phyloP scores from a whole-genome alignment of 2,888 invertebrate species.

The Buathra laborator region DNA sequence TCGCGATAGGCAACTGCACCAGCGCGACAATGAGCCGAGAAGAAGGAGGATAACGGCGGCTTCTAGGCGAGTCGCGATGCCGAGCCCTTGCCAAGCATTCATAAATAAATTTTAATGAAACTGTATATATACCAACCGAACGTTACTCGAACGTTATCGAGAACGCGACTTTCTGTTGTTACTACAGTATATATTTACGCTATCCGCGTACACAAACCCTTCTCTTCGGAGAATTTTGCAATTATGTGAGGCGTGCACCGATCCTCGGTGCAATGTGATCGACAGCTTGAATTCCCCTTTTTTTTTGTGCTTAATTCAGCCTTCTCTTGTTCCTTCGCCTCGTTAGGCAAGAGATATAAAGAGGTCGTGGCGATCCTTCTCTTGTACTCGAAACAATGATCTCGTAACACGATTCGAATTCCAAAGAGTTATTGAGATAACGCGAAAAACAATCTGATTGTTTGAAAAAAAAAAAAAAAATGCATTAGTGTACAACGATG shows the following conservation, averaged over 20 bases:
- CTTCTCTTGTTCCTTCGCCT: constrained; percentile 27
- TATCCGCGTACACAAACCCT: constrained; percentile 8
- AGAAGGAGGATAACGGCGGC: constrained; percentile 52
- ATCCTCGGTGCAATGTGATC: constrained; percentile 49
- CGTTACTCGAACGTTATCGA: constrained; percentile 60
- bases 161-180: constrained; percentile 64
- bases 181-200: constrained; percentile 8
- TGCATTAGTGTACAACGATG: constrained; percentile 9
- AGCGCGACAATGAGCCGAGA: constrained; percentile 60
- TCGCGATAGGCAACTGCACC: constrained; percentile 53
- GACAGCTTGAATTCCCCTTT: constrained; percentile 14
- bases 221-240: constrained; percentile 61
- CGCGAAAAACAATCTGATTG: constrained; percentile 10
- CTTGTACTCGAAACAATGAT: constrained; percentile 35
- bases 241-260: constrained; percentile 61
- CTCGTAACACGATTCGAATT: constrained; percentile 6
- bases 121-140: constrained; percentile 72
- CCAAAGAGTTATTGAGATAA: constrained; percentile 24
- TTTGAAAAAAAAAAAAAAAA: constrained; percentile 13
- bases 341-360: constrained; percentile 7
- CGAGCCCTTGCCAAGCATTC: constrained; percentile 81
- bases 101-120: constrained; percentile 83
- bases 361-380: constrained; percentile 13
- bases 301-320: constrained; percentile 15
- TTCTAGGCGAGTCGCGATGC: constrained; percentile 73